Evolutionary conservation across 1,140 invertebrate species (phyloP).

Genomic region (Nixonia krombeini): DNA sequence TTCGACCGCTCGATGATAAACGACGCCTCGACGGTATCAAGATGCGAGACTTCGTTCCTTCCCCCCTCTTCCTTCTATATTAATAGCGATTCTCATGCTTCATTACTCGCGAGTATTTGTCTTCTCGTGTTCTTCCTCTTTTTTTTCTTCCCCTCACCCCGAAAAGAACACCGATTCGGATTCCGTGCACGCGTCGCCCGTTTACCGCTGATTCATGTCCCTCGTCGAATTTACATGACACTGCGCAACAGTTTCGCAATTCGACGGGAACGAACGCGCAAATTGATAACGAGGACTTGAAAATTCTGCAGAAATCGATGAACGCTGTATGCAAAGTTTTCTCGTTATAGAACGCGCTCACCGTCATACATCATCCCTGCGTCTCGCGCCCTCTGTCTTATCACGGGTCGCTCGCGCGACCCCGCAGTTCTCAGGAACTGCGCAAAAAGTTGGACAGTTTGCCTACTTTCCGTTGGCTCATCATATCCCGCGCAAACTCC

Average conservation of each 20-base stretch:
- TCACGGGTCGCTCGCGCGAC: slow-evolving; percentile 23
- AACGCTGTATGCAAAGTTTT: slow-evolving; percentile 47
- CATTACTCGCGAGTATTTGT: too few relatives aligned
- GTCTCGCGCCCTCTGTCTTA: slow-evolving; percentile 41
- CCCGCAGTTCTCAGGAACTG: slow-evolving; percentile 21
- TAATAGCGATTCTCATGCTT: too few relatives aligned
- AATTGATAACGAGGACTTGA: slow-evolving; percentile 50
- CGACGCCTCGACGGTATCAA: slow-evolving; percentile 5
- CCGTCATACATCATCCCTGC: slow-evolving; percentile 47
- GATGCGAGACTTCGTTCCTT: too few relatives aligned
- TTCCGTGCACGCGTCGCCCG: too few relatives aligned
- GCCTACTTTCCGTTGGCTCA: slow-evolving; percentile 45
- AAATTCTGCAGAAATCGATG: slow-evolving; percentile 46
- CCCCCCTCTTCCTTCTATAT: too few relatives aligned
- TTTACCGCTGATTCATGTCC: too few relatives aligned
- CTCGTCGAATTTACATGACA: slow-evolving; percentile 34
- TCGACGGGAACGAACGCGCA: slow-evolving; percentile 42
- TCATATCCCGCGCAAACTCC: too few relatives aligned
- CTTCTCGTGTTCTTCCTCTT: too few relatives aligned
- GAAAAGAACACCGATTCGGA: too few relatives aligned
- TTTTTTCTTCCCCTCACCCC: too few relatives aligned
- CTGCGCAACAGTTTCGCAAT: slow-evolving; percentile 32
- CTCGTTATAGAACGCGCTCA: slow-evolving; percentile 45
- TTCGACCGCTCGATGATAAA: slow-evolving; percentile 24
- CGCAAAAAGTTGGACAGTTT: slow-evolving; percentile 43